Conservation (phyloP, 2,797 vertebrate genomes). For the Enteromius unitaeniatus region DNA sequence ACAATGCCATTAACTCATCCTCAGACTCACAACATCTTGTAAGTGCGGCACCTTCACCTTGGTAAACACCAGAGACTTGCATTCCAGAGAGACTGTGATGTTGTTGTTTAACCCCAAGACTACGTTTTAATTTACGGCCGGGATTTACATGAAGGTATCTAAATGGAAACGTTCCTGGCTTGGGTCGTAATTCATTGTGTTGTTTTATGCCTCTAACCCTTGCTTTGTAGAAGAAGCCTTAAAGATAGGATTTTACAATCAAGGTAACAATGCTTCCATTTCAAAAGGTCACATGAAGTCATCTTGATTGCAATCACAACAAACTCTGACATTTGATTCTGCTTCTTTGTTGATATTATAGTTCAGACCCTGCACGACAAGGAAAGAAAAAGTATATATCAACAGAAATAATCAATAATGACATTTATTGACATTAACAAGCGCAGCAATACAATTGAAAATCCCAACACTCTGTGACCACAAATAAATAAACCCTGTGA, state of each 20-base stretch:
- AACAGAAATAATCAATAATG: slow-evolving; percentile 63
- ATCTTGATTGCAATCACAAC: slow-evolving; percentile 62
- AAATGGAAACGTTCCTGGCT: slow-evolving; percentile 36
- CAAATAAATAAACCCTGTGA: slow-evolving; percentile 52
- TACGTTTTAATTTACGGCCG: slow-evolving; percentile 18
- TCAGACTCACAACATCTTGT: slow-evolving; percentile 25
- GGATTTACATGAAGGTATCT: slow-evolving; percentile 42
- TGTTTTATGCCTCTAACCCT: slow-evolving; percentile 34
- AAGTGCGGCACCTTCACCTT: slow-evolving; percentile 44
- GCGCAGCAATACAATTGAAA: slow-evolving; percentile 49
- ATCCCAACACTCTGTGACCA: slow-evolving; percentile 36
- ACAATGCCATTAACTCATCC: slow-evolving; percentile 61
- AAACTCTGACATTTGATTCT: slow-evolving; percentile 61
- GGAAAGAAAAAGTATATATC: slow-evolving; percentile 48
- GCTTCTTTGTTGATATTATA: slow-evolving; percentile 50
- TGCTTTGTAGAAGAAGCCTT: slow-evolving; percentile 33
- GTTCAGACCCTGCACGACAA: slow-evolving; percentile 34
- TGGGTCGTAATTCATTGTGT: slow-evolving; percentile 45
- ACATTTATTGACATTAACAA: slow-evolving; percentile 67
- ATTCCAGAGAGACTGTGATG: slow-evolving; percentile 22
- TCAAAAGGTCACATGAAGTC: slow-evolving; percentile 59
- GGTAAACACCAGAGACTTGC: slow-evolving; percentile 41
- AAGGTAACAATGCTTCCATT: slow-evolving; percentile 59
- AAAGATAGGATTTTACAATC: slow-evolving; percentile 46
- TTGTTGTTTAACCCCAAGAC: slow-evolving; percentile 35